A percentile compares a stretch with the other conserved stretches of the same genome.
Conservation (phyloP, 35 echinoderm and acorn worm species). For the Apostichopus parvimensis region DNA sequence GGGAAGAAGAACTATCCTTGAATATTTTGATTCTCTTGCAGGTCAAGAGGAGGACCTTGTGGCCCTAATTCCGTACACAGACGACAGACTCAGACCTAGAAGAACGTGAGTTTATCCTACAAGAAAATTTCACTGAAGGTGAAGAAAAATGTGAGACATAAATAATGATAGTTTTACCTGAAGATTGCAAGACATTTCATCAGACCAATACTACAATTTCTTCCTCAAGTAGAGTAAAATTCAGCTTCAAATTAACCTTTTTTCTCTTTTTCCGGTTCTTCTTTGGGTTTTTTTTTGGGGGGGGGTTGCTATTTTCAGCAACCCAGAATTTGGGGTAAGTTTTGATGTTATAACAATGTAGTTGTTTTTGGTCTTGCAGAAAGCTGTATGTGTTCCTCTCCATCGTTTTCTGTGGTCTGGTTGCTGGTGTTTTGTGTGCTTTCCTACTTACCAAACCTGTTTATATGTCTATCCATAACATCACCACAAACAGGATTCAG, state of each 20-base stretch:
- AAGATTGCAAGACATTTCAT: too few species aligned
- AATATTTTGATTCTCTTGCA: conserved; percentile 19
- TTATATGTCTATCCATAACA: conserved; percentile 31
- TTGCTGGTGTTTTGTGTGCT: conserved; percentile 54
- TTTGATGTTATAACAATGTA: too few species aligned
- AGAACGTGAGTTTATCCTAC: conserved; percentile 82
- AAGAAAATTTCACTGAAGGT: too few species aligned
- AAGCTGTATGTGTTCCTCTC: conserved; percentile 47
- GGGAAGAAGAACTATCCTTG: background rate
- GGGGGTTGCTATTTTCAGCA: too few species aligned
- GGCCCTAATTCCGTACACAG: conserved; percentile 93
- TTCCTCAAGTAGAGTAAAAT: too few species aligned
- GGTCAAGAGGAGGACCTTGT: conserved; percentile 86
- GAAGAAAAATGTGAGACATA: too few species aligned
- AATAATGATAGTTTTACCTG: too few species aligned
- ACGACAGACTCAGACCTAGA: conserved; percentile 84
- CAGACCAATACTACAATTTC: too few species aligned
- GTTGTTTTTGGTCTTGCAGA: conserved; percentile 8
- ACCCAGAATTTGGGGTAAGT: too few species aligned
- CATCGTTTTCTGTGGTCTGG: conserved; percentile 44
- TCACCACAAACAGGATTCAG: conserved; percentile 10
- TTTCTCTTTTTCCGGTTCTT: too few species aligned
- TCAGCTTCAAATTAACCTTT: too few species aligned
- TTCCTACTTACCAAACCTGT: conserved; percentile 52
- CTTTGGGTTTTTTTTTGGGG: too few species aligned